These are phyloP conservation scores for Uropsilus gracilis DNA, from an alignment of 2,113 vertebrate species.

Conservation along the genomic window DNA sequence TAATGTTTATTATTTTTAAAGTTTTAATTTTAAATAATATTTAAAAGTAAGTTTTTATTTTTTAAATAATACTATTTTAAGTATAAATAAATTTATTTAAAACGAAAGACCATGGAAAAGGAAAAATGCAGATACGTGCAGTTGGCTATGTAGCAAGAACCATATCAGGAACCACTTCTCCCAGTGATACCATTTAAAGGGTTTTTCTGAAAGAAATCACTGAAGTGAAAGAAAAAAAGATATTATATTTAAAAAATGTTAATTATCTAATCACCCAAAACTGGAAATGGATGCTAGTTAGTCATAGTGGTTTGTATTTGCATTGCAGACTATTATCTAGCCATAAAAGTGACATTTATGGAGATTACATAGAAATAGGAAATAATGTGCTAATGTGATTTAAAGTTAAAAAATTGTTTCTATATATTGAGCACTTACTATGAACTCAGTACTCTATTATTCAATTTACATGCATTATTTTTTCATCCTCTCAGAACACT, in stretches of 20 bases:
- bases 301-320: background rate
- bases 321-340: background rate
- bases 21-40: no score
- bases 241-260: background rate
- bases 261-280: background rate
- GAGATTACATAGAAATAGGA: conserved; percentile 21
- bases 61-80: no score
- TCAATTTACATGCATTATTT: background rate
- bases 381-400: background rate
- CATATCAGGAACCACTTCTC: background rate
- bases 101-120: no score
- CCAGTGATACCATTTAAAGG: background rate
- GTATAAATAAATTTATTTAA: no score
- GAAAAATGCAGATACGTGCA: no score
- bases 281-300: background rate
- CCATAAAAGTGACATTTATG: background rate
- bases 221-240: background rate
- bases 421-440: background rate
- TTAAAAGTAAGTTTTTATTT: no score
- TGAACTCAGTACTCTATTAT: background rate
- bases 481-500: background rate
- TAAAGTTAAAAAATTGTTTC: background rate
- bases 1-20: no score
- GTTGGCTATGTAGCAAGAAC: background rate
- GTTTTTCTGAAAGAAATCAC: conserved; percentile 7